These are phyloP conservation scores for Misgurnus mizolepis DNA, from an alignment of 2,113 vertebrate genomes.

Conservation along the genomic window DNA sequence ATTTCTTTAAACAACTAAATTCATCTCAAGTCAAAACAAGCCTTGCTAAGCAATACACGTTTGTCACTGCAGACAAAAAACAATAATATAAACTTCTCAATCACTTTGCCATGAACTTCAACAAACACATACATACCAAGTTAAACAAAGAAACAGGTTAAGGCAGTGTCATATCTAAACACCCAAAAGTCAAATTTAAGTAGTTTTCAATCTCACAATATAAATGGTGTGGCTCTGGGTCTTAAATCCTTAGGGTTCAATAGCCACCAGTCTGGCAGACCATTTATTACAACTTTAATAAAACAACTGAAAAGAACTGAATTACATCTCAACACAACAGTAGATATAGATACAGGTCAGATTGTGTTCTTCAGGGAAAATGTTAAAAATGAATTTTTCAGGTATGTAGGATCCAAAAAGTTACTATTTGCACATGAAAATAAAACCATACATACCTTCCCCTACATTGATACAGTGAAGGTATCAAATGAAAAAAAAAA, in stretches of 20 bases:
- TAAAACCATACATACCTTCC: neutral
- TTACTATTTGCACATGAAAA: neutral
- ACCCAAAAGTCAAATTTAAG: neutral
- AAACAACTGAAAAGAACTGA: neutral
- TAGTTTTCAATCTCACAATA: slow-evolving; percentile 4
- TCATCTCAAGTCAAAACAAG: no score
- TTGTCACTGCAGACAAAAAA: neutral
- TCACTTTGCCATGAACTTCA: neutral
- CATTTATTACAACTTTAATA: neutral
- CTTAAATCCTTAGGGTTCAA: slow-evolving; percentile 7
- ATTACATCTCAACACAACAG: neutral
- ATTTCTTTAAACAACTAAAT: no score
- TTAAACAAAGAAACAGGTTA: neutral
- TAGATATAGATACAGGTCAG: neutral
- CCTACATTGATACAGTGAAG: no score
- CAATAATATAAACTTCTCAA: neutral
- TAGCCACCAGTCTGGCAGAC: neutral
- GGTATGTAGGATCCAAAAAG: neutral
- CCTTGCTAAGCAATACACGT: no score
- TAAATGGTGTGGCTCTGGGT: neutral
- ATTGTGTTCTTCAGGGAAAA: neutral
- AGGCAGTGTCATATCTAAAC: neutral
- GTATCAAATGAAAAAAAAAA: no score
- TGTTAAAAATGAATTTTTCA: neutral
- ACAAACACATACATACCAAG: neutral